Base-by-base conservation (phyloP, 2,113 vertebrate species). In the Misgurnus anguillicaudatus region DNA sequence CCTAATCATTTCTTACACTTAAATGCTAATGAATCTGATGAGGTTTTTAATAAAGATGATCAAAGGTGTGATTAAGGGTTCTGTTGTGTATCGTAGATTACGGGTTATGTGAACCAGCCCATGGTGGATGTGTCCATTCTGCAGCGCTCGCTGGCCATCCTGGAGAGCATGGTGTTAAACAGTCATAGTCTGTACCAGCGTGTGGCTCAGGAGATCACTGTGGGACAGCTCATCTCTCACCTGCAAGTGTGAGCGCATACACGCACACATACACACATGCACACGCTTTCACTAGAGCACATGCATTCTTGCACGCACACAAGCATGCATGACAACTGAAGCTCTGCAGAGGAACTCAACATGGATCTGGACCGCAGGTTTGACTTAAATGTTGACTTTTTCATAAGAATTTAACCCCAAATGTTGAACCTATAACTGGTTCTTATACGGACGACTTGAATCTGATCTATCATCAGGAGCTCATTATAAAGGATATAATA, bases 161-260 rank as follows among this genome's bases (percentile, higher is more conserved):
- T 99, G 62, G 98, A 99, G 91, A 99, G 98, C 90, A 96, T 99
- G 96, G 98, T 99, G 82, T 90, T 99, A 80, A 99, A 99, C 91
- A 99, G 97, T 87, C 97, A 98, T 90, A 98, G 92, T 75, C 94
- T 99, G 5, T 99, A 99, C 89, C 96, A 97, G 87, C 96, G 97
- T 66, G 94, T 99, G 78, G 96, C 96, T 0, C 96, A 98, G 82
- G 97, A 99, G 82, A 97, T 97, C 94, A 98, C 96, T 0, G 97
- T 99, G 83, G 96, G 96, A 81, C 98, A 99, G 87, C 97, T 99
- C 89, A 98, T 98, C 93, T 95, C 95, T 71, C 97, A 99, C 91
- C 94, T 99, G 87, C 97, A 99, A 93, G 97, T 99, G 98, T 99
- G 94, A 97, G 97, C 96, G 91, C 91, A 92, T 91, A 92, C 92